Evolutionary conservation across 2,113 vertebrate species (phyloP).

Genomic region (Petrocephalus microphthalmus): DNA sequence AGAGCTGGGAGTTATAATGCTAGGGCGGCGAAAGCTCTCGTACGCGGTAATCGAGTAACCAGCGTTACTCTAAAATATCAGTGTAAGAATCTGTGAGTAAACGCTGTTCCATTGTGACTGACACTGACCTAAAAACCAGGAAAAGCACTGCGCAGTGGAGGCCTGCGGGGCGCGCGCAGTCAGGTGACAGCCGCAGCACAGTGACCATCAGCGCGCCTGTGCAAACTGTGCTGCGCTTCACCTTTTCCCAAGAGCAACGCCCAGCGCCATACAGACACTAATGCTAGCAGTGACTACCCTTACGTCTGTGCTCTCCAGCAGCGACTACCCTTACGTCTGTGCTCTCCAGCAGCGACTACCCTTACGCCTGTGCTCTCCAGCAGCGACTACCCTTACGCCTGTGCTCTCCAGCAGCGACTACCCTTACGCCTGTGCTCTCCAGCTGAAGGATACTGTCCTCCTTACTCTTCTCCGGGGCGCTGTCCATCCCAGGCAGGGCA

Average conservation of each 20-base stretch:
- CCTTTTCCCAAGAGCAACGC: neutral
- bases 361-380: neutral
- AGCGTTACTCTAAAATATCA: neutral
- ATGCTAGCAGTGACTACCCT: neutral
- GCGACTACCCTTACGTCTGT: neutral
- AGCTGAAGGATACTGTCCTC: slow-evolving; percentile 77
- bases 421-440: neutral
- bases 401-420: too few species aligned
- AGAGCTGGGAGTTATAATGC: neutral
- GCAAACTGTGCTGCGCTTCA: neutral
- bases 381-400: too few species aligned
- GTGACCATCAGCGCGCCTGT: neutral
- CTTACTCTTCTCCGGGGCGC: slow-evolving; percentile 79
- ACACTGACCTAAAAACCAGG: neutral
- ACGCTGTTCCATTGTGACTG: neutral
- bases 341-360: neutral
- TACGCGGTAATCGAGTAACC: neutral
- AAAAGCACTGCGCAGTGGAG: neutral
- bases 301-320: too few species aligned
- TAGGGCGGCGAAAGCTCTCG: neutral
- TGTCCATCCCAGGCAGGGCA: slow-evolving; percentile 79
- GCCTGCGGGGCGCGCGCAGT: neutral
- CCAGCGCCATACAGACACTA: neutral
- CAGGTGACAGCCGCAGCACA: neutral
- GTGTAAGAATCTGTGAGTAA: neutral